These are phyloP conservation scores for Willowsia nigromaculata DNA, from an alignment of 2,888 invertebrate species.

Conservation along the genomic window DNA sequence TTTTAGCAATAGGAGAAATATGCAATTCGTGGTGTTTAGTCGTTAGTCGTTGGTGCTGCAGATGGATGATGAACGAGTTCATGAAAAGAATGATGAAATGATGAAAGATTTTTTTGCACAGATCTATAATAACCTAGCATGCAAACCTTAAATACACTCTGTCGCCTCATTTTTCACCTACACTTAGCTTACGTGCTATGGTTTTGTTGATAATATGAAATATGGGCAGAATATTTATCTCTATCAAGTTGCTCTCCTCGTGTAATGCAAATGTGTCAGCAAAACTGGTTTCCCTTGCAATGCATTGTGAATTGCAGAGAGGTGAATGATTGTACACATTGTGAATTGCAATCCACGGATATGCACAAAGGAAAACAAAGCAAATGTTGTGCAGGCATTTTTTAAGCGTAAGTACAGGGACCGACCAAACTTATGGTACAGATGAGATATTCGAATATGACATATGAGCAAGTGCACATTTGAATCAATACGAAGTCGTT, in stretches of 20 bases:
- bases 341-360: background rate
- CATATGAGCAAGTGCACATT: background rate
- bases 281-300: slow-evolving; percentile 52
- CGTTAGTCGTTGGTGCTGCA: background rate
- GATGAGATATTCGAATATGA: no score
- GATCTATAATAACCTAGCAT: background rate
- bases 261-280: slow-evolving; percentile 47
- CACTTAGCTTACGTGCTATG: background rate
- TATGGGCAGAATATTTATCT: background rate
- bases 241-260: background rate
- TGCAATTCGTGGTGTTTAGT: no score
- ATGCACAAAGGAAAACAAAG: background rate
- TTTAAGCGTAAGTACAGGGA: background rate
- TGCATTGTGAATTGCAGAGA: background rate
- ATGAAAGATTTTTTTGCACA: background rate
- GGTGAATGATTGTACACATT: slow-evolving; percentile 58
- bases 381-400: no score
- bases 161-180: background rate
- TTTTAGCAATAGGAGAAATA: background rate
- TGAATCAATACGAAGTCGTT: background rate
- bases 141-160: background rate
- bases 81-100: slow-evolving; percentile 19
- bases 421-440: background rate
- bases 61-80: background rate
- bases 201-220: background rate